Evolutionary conservation across 2,797 vertebrate genomes (phyloP), one percentile per base, ranked within the genome.

Genomic region (Naso thynnoides): DNA sequence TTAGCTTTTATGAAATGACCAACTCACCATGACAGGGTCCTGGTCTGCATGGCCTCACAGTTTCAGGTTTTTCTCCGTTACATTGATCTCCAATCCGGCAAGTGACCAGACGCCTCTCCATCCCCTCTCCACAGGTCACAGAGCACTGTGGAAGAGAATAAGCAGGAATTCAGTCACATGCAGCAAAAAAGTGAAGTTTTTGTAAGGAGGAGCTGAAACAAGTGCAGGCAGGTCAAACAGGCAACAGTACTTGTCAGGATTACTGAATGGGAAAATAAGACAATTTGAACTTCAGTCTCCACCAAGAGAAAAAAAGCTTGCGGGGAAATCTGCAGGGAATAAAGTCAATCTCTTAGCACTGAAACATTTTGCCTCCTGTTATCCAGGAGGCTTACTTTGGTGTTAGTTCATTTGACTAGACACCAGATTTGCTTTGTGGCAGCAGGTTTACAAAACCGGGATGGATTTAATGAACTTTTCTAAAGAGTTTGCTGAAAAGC

Each of bases 81-180:
- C 98, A 99, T 0, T 92, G 96, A 78, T 97, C 96, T 42, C 96
- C 95, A 0, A 94, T 90, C 0, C 95, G 95, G 80, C 97, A 99
- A 0, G 94, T 94, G 36, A 99, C 94, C 86, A 95, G 88, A 31
- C 98, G 94, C 60, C 90, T 90, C 78, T 97, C 95, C 0, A 94
- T 94, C 15, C 97, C 98, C 73, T 99, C 97, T 0, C 97, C 97
- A 0, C 98, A 99, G 31, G 96, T 96, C 76, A 97, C 97, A 0
- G 98, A 98, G 72, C 98, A 99, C 98, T 99, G 53, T 0, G 44
- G 38, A 44, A n/a, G 29, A 76, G 24, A 7, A 57, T 27, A 90
- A 68, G 83, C n/a, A 50, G 11, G 52, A 14, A 13, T 14, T 69
- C 67, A 45, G 15, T 48, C 33, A 45, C 31, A 74, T 0, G 29